These are phyloP conservation scores for Excalfactoria chinensis DNA, from an alignment of 2,113 vertebrate genomes.

Conservation along the genomic window DNA sequence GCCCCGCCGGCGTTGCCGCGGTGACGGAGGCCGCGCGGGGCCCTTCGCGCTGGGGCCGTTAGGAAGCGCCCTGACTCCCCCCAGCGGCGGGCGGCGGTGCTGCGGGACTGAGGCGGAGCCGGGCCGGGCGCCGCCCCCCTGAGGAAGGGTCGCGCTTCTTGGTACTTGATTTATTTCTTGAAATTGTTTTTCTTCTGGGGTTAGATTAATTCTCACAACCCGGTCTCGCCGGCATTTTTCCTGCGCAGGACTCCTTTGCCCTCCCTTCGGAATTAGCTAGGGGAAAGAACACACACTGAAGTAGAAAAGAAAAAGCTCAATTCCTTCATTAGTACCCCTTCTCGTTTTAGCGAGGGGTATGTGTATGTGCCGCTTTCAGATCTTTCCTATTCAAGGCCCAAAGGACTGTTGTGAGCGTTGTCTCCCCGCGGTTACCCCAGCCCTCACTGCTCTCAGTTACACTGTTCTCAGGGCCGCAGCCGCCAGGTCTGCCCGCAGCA, in stretches of 20 bases:
- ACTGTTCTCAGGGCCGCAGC: neutral
- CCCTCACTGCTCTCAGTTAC: neutral
- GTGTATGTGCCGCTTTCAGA: neutral
- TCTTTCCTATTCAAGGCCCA: neutral
- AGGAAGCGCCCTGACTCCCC: conserved; percentile 85
- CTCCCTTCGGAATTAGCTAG: neutral
- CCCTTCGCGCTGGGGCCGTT: neutral
- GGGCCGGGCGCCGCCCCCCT: neutral
- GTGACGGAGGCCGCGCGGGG: neutral
- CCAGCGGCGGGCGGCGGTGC: conserved; percentile 74
- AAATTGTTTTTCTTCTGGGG: neutral
- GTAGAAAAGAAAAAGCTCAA: neutral
- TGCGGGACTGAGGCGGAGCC: neutral
- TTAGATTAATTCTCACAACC: neutral
- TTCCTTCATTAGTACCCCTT: too few species aligned
- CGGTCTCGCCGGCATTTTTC: accelerated
- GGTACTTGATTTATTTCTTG: too few species aligned
- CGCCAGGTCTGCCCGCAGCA: neutral
- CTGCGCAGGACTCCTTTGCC: neutral
- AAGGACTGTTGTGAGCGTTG: neutral
- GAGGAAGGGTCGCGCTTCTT: neutral
- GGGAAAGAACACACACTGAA: neutral
- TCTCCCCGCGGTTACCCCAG: neutral
- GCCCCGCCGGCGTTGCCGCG: neutral
- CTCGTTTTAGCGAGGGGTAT: accelerated